Percentiles rank a stretch among this genome's conserved stretches.
These are phyloP conservation scores for Indicator maculatus DNA, from an alignment of 2,113 vertebrate genomes.

Conservation along the genomic window DNA sequence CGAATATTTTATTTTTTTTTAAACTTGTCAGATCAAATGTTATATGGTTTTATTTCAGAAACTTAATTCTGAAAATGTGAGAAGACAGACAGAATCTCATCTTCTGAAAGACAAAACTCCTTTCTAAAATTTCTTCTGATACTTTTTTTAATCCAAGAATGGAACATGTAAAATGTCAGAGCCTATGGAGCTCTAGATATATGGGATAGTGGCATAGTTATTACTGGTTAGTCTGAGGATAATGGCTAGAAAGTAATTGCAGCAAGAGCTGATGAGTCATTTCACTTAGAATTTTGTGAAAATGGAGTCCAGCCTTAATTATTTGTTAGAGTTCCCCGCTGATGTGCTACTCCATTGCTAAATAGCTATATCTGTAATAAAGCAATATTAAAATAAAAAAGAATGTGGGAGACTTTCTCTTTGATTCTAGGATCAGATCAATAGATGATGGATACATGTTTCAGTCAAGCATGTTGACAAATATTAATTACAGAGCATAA, in stretches of 20 bases:
- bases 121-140: background rate
- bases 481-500: slow-evolving; percentile 13
- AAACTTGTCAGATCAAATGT: background rate
- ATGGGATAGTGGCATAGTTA: slow-evolving; percentile 26
- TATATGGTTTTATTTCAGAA: background rate
- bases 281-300: slow-evolving; percentile 67
- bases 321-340: slow-evolving; percentile 27
- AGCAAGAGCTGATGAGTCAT: slow-evolving; percentile 63
- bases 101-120: slow-evolving; percentile 25
- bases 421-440: slow-evolving; percentile 25
- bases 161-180: background rate
- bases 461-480: slow-evolving; percentile 45
- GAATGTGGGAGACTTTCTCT: background rate
- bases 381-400: slow-evolving; percentile 14
- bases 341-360: background rate
- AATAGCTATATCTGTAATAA: slow-evolving; percentile 38
- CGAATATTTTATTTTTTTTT: too few species aligned
- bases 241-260: slow-evolving; percentile 56
- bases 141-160: background rate
- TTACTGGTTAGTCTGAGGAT: slow-evolving; percentile 29
- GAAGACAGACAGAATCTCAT: background rate
- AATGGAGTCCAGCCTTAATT: slow-evolving; percentile 51
- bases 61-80: background rate
- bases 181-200: slow-evolving; percentile 17
- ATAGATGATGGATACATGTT: slow-evolving; percentile 33